Base-by-base conservation (phyloP, 1,140 invertebrate genomes). In the Pristionchus pacificus region DNA sequence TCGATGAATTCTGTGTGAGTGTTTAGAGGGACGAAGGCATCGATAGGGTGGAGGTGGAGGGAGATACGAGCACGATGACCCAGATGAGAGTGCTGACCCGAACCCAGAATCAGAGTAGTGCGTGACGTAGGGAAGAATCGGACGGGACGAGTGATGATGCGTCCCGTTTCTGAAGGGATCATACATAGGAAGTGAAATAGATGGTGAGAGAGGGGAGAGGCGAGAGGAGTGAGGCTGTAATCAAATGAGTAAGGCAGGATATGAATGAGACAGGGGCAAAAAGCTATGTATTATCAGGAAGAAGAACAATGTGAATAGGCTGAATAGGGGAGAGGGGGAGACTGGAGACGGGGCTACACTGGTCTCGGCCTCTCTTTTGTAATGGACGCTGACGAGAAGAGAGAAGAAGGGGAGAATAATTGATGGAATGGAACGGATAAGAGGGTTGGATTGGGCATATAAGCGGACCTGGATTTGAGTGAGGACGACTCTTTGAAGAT, bases 81-180 rank as follows among this genome's bases (percentile, higher is more conserved):
- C 78, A n/a, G 70, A 70, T 15, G 78, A 79, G 58, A 78, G 68
- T 0, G 77, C 72, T 2, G 75, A 77, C 19, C 78, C 76, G 28
- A 79, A 79, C 27, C 78, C 78, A 31, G 78, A 79, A 64, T 79
- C 78, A 49, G 79, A 80, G 67, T 80, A 80, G 30, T 80, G 78
- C n/a, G 78, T 79, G 29, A 76, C 71, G 69, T 79, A 79, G 19
- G 78, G 78, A 24, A 78, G 65, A 58, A 71, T 61, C n/a, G 70
- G 60, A 10, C 66, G 65, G 25, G 78, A 79, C 60, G 78, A 68
- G 60, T 62, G 27, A 65, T 74, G 0, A 64, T 78, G 2, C 76
- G 80, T 19, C 60, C 64, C 38, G 76, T 64, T 69, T 71, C 78
- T 33, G 65, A 78, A 65, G 55, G n/a, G 25, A 63, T 30, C n/a